phyloP scores from a whole-genome alignment of 2,113 vertebrate species.

The Sterrhoptilus dennistouni region DNA sequence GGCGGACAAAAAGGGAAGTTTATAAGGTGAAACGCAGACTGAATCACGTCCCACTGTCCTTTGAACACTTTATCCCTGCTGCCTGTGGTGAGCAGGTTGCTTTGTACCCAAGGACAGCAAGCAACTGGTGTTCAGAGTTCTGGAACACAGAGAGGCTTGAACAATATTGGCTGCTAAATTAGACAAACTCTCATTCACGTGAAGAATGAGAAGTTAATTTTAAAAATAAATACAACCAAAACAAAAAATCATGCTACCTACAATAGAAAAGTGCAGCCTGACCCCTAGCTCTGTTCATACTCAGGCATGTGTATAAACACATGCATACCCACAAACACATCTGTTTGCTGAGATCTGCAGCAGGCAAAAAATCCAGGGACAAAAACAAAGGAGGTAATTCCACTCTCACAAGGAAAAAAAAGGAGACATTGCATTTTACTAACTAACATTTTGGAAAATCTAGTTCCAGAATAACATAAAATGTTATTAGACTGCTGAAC shows the following conservation, averaged over 20 bases:
- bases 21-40: slow-evolving; percentile 40
- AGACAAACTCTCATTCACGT: not conserved
- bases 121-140: not conserved
- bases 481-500: not conserved
- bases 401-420: not conserved
- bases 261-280: not conserved
- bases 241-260: not conserved
- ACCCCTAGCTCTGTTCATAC: not conserved
- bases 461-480: not conserved
- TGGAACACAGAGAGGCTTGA: not conserved
- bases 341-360: not conserved
- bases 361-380: not conserved
- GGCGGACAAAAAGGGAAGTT: not conserved
- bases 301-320: not conserved
- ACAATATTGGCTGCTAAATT: not conserved
- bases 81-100: not conserved
- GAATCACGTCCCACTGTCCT: slow-evolving; percentile 25
- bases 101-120: not conserved
- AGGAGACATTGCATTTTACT: not conserved
- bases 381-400: not conserved
- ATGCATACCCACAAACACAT: not conserved
- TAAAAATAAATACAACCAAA: not conserved
- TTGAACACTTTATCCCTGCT: not conserved
- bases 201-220: not conserved
- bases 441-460: not conserved